Conservation (phyloP, 2,113 vertebrate genomes). For the Geothlypis trichas region DNA sequence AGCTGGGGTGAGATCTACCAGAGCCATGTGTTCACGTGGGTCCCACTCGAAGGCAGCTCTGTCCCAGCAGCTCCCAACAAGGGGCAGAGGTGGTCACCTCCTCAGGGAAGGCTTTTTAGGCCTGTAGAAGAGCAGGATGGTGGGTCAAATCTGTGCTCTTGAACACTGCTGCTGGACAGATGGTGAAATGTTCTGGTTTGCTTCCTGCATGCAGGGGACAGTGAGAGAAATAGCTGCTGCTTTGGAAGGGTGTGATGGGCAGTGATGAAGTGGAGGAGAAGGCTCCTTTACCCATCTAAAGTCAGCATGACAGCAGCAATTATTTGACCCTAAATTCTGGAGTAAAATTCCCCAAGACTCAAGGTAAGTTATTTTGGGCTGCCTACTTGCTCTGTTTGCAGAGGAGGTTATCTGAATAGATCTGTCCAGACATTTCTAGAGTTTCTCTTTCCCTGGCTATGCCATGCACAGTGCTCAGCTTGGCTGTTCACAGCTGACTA, state of each 20-base stretch:
- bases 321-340: not conserved
- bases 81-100: not conserved
- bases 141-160: not conserved
- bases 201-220: not conserved
- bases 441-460: not conserved
- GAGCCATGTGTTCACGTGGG: not conserved
- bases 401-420: not conserved
- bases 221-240: not conserved
- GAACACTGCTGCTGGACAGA: not conserved
- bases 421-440: slow-evolving; percentile 27
- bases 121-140: not conserved
- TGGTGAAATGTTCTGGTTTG: not conserved
- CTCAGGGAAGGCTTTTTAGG: not conserved
- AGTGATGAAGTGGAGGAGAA: not conserved
- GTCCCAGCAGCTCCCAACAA: not conserved
- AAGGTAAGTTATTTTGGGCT: not conserved
- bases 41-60: not conserved
- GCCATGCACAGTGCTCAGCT: not conserved
- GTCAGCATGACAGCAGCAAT: not conserved
- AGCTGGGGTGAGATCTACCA: not conserved
- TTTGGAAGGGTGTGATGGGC: not conserved
- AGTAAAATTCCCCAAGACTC: not conserved
- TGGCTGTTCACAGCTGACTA: slow-evolving; percentile 57
- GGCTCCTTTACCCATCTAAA: not conserved
- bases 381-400: not conserved